Evolutionary conservation across 1,140 invertebrate genomes (phyloP), one percentile per base, ranked within the genome.

Genomic region (Drosophila sp.): DNA sequence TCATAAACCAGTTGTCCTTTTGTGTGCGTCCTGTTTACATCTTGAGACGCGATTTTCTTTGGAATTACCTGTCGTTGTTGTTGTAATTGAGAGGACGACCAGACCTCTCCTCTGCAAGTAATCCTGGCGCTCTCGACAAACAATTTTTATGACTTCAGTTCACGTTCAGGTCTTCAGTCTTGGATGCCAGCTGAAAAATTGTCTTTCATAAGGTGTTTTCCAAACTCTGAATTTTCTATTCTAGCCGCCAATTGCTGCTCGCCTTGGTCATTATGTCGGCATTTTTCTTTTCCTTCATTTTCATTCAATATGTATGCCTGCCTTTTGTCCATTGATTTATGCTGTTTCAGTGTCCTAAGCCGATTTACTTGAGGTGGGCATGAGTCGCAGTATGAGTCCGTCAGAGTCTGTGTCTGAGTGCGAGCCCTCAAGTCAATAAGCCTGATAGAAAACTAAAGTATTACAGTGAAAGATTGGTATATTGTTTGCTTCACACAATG

Each of bases 1-100:
- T 87, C 83, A 87, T 87, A 87, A 87, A 89, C 79, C 79, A 87
- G 84, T 87, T 87, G 72, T 83, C 66, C 77, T 71, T 80, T 76
- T 79, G 17, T 38, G 44, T 27, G 23, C 44, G 44, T 50, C 8
- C 41, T 38, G 38, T 41, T 35, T 76, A 76, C 73, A 74, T 76
- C 73, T 76, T 61, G 72, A 50, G 56, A 5, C 27, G 17, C 65
- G 65, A 71, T 68, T 72, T 79, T 79, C 74, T 35, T 54, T 68
- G 71, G 75, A 71, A 67, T 50, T 77, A 71, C 68, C 79, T 86
- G 70, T 81, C 25, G 41, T 40, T 64, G 55, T 89, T 84, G 77
- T 89, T 80, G 76, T 89, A 79, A 79, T 80, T 84, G 79, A 82
- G 72, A 86, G 75, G 79, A 72, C 70, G 83, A 73, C 70, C 79